Conservation (phyloP, 2,113 vertebrate genomes). For the Callaeas wilsoni region DNA sequence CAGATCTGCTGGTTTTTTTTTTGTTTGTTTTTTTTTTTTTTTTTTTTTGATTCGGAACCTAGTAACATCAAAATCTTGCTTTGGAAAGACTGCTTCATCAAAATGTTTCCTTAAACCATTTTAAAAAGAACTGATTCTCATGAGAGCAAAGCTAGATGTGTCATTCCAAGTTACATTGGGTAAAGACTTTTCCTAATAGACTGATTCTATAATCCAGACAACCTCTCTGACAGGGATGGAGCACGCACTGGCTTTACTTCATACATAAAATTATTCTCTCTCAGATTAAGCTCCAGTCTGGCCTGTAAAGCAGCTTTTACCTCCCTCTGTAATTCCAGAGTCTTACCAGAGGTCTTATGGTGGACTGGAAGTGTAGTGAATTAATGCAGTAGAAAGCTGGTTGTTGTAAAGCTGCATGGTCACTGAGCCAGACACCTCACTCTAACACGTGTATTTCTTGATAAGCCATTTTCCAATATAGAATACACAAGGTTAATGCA, state of each 20-base stretch:
- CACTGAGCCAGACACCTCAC: neutral
- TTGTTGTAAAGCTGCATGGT: neutral
- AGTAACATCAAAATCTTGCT: neutral
- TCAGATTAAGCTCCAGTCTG: neutral
- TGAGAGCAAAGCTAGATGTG: neutral
- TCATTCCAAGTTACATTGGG: neutral
- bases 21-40: no score
- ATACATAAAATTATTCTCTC: neutral
- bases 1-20: neutral
- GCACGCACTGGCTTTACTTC: neutral
- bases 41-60: neutral
- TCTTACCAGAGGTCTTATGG: neutral
- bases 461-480: neutral
- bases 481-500: neutral
- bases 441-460: neutral
- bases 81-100: neutral
- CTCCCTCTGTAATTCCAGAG: neutral
- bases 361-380: neutral
- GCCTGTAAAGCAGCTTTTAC: neutral
- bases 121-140: neutral
- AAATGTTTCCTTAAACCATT: neutral
- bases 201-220: neutral
- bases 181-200: neutral
- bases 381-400: neutral
- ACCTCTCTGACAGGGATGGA: neutral